Base-by-base conservation (phyloP, 2,888 invertebrate genomes). In the Drosophila aldrichi region DNA sequence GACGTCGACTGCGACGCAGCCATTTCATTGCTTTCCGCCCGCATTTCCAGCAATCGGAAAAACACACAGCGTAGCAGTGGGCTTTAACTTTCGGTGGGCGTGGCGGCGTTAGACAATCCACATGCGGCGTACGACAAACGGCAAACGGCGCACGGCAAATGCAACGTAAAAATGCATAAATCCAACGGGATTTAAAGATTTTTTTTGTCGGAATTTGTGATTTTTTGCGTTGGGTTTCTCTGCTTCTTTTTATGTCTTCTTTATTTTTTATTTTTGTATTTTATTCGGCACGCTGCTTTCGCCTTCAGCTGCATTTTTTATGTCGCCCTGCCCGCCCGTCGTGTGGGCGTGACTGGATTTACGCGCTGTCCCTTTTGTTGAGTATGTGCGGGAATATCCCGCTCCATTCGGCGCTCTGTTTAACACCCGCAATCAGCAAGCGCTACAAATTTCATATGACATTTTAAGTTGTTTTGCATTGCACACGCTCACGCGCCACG, bases 101-200 rank as follows among this genome's bases (percentile, higher is more conserved):
- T 56, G 64, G 20, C 60, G 25, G 71, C 75, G 80, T 81, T 78
- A 74, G 83, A 76, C 74, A 78, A 76, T 76, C 81, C 83, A 84
- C 83, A 81, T 83, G 83, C 67, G 78, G 62, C 58, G 18, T 25
- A 57, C 69, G 54, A 70, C 69, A 8, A n/a, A 40, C 68, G 54
- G 73, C 67, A 16, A 16, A 38, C n/a, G 40, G 9, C n/a, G 40
- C 9, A 40, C 40, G 40, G 77, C 72, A 81, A 86, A 79, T 88
- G 83, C 87, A 85, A 82, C 84, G 81, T 78, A 76, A 88, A 84
- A 88, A 86, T 88, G 85, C 87, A 88, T 88, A 88, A 88, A 88
- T 88, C 87, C 84, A 66, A 64, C 48, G 74, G 87, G 87, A 88
- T 88, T 88, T 88, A 80, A 88, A 87, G 88, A 88, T 84, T 86